Evolutionary conservation across 2,113 vertebrate genomes (phyloP), one percentile per base, ranked within the genome.

Genomic region (Salvelinus namaycush): DNA sequence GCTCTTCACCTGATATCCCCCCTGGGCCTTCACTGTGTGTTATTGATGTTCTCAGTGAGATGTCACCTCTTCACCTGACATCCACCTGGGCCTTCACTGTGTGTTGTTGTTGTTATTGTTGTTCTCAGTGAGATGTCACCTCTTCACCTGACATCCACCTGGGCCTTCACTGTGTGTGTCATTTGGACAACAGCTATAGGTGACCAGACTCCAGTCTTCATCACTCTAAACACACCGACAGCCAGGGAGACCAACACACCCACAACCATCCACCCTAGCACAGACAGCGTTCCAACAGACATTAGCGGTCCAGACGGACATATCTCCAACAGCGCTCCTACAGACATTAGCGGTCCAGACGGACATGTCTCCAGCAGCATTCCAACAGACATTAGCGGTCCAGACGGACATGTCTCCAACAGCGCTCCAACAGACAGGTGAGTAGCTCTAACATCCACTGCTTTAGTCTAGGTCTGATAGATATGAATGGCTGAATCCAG

Each of bases 111-210:
- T 16, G 34, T 6, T 39, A 6, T 44, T 44, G 39, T 44, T 44
- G 39, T 44, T 12, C 39, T 44, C 69, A 70, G 69, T 49, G 44
- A 51, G 44, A 70, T 7, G 9, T 49, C 24, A 51, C 4, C n/a
- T 16, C 34, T 70, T 70, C 26, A 24, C 22, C 24, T 49, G 22
- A 9, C 1, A 3, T 48, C 31, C 26, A 6, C 22, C 13, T 48
- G 31, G 60, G 14, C 4, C n/a, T 48, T 44, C 22, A 62, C 73
- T 44, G 3, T 66, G 60, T 74, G 73, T 29, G 39, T 9, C 14
- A 6, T 66, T 13, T 66, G 73, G 60, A 48, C 34, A 16, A 62
- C 73, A 66, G 60, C 73, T 48, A 60, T 60, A 73, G 39, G 39
- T 44, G 62, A 64, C 22, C 62, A 64, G 62, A 11, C 22, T 64